Evolutionary conservation across 2,797 vertebrate genomes (phyloP).

Genomic region (Peromyscus aztecus): DNA sequence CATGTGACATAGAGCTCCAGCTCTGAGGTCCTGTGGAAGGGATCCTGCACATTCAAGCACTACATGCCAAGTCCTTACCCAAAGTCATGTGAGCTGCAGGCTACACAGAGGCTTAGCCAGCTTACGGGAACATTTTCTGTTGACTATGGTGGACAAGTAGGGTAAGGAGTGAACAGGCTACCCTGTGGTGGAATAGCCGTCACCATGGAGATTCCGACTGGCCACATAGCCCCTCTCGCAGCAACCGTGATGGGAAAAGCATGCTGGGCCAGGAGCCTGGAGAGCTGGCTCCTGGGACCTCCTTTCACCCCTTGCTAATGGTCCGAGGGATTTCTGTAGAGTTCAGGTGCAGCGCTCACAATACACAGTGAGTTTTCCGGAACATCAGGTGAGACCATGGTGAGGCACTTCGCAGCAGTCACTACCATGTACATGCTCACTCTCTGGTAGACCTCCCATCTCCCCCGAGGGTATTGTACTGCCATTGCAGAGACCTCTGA

Average conservation of each 20-base stretch:
- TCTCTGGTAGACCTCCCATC: neutral
- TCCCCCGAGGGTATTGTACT: neutral
- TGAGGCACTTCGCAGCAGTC: neutral
- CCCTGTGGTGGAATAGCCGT: neutral
- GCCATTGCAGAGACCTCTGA: neutral
- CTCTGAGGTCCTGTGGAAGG: neutral
- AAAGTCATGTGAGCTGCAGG: neutral
- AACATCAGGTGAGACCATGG: neutral
- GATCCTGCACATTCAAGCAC: neutral
- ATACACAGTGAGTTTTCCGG: neutral
- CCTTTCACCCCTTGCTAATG: neutral
- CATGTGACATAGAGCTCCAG: neutral
- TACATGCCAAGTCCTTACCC: neutral
- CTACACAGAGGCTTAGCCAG: neutral
- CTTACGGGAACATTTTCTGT: neutral
- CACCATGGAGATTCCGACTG: accelerated
- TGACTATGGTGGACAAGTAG: neutral
- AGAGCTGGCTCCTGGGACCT: neutral
- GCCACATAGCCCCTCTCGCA: neutral
- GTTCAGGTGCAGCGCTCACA: neutral
- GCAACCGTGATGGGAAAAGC: neutral
- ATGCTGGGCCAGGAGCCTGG: neutral
- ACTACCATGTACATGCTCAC: neutral
- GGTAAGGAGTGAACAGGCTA: neutral
- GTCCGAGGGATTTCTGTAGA: neutral